Conservation (phyloP, 2,888 invertebrate species). For the Pristionchus maxplancki region DNA sequence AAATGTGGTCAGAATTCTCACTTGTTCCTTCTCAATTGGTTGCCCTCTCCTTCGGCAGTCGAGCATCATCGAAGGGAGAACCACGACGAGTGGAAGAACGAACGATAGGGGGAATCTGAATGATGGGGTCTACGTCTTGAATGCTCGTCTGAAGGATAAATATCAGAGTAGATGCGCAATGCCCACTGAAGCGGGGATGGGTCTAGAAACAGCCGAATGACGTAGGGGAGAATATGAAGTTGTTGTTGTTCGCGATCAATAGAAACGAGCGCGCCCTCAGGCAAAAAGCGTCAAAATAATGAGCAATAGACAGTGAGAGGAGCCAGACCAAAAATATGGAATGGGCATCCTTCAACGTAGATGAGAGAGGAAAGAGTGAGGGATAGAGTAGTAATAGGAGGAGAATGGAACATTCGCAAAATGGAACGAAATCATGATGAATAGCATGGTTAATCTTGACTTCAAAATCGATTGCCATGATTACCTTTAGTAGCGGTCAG, state of each 20-base stretch:
- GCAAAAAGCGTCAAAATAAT: conserved; percentile 17
- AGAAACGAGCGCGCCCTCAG: background rate
- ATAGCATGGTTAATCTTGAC: too few relatives aligned
- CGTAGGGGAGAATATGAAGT: background rate
- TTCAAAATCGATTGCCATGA: too few relatives aligned
- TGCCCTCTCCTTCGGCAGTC: background rate
- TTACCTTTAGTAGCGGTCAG: background rate
- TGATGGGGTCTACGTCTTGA: background rate
- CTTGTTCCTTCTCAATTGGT: background rate
- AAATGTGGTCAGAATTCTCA: background rate
- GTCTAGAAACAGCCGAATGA: background rate
- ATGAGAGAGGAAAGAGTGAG: background rate
- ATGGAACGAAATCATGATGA: too few relatives aligned
- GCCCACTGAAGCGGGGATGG: background rate
- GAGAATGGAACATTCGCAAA: too few relatives aligned
- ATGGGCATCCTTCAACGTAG: background rate
- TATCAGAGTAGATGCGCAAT: background rate
- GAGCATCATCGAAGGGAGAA: conserved; percentile 27
- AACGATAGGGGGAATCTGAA: background rate
- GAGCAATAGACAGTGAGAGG: conserved; percentile 30
- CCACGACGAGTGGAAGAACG: background rate
- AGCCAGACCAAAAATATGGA: conserved; percentile 7
- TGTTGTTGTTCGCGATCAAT: background rate
- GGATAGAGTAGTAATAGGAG: background rate
- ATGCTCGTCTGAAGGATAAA: background rate